Evolutionary conservation across 2,797 vertebrate genomes (phyloP), one percentile per base, ranked within the genome.

Genomic region (Poeciliopsis infans): DNA sequence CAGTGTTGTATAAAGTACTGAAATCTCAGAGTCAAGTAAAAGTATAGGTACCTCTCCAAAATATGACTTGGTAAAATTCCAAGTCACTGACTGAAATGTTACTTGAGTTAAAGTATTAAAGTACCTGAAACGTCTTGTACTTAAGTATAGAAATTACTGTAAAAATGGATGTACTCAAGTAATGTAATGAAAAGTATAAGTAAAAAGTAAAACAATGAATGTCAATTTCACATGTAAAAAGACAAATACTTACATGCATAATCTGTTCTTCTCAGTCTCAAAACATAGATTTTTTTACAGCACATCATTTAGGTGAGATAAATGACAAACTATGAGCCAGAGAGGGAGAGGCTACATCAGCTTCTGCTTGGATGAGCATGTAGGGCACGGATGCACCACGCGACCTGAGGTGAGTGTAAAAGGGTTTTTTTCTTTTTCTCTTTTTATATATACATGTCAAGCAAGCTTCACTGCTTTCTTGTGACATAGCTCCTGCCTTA

Each of bases 291-390:
- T 11, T 78, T 23, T 78, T 88, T 81, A 69, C 77, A 86, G 80
- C 78, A 59, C 77, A 87, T 91, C 79, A 91, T 84, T 83, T 86
- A 87, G 93, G 87, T 85, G 79, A 89, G 82, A 87, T 87, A 91
- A 91, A 92, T 90, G 91, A 93, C 87, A 93, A 91, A 91, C 81
- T 89, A 81, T 84, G 87, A 89, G 88, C 87, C 84, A 85, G 85
- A 84, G 85, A 92, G 86, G 92, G 89, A 85, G 90, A 88, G 88
- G 92, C 91, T 91, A 85, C 89, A 91, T 86, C 77, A 66, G 83
- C 84, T 92, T 92, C 90, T 93, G 96, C 95, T 95, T 94, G 87
- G 95, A 83, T 82, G 92, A 94, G 93, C 95, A 96, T 96, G 91
- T 96, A 96, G 96, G 95, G 93, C 96, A 89, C 80, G 86, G 91